A percentile compares a stretch with the other conserved stretches of the same genome.
These are phyloP conservation scores for Astreopora myriophthalma DNA, from an alignment of 64 coral and sea anemone genomes.

Conservation along the genomic window DNA sequence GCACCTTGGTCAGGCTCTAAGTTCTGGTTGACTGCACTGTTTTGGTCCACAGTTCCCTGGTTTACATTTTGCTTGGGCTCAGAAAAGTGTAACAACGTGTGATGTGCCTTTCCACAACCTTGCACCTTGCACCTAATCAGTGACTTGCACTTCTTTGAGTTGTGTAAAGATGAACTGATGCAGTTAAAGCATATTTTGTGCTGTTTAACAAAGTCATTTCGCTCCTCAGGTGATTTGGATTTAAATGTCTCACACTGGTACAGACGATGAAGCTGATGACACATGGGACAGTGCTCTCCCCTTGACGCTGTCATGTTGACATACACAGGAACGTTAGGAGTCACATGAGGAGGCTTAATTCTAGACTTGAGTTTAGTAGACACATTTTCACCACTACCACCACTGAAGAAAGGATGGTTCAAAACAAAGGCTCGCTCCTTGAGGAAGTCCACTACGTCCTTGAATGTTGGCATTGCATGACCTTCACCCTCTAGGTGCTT, in stretches of 20 bases:
- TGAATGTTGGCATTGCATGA: conserved; percentile 67
- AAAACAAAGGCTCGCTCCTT: conserved; percentile 52
- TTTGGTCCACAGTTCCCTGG: background rate
- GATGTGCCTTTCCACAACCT: conserved; percentile 52
- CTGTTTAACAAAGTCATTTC: conserved; percentile 42
- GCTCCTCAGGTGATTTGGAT: conserved; percentile 10
- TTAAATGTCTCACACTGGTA: conserved; percentile 66
- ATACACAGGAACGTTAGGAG: background rate
- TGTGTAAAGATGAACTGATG: conserved; percentile 31
- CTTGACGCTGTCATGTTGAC: background rate
- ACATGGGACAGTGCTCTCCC: background rate
- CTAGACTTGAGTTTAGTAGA: background rate
- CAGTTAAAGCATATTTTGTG: conserved; percentile 64
- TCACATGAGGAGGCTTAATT: background rate
- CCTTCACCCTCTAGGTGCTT: conserved; percentile 37
- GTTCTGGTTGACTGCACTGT: background rate
- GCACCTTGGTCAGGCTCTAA: background rate
- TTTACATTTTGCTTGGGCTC: background rate
- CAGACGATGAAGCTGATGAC: background rate
- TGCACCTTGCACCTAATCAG: background rate
- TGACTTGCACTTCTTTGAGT: conserved; percentile 29
- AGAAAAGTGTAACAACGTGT: conserved; percentile 51
- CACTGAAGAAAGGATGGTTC: conserved; percentile 65
- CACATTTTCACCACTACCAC: background rate
- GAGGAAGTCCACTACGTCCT: conserved; percentile 69